phyloP scores from a whole-genome alignment of 2,113 vertebrate species.

The Antennarius striatus region DNA sequence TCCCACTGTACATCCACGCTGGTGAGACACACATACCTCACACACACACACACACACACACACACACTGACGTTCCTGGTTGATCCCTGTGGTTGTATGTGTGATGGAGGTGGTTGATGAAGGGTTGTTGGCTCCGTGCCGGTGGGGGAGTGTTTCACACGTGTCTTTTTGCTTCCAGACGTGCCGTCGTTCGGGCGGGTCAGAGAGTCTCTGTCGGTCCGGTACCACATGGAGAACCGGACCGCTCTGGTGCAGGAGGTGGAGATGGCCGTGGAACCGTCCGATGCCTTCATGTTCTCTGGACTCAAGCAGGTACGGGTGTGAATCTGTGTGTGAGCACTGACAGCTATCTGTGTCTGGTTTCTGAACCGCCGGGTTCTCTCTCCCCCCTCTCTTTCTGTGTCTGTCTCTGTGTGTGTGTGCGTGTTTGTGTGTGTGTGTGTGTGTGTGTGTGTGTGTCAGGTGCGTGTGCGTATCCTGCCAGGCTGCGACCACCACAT shows the following conservation, averaged over 20 bases:
- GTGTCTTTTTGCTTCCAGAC: constrained; percentile 74
- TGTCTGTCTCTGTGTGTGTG: too few relatives aligned
- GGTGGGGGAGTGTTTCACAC: too few relatives aligned
- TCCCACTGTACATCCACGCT: constrained; percentile 93
- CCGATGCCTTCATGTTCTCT: constrained; percentile 99
- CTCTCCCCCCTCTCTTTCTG: too few relatives aligned
- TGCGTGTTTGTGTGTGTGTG: background rate
- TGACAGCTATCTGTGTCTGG: background rate
- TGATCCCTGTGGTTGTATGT: too few relatives aligned
- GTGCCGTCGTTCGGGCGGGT: constrained; percentile 93
- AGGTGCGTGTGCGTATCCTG: constrained; percentile 94
- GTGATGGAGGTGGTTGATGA: too few relatives aligned
- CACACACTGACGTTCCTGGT: background rate
- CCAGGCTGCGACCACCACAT: constrained; percentile 91
- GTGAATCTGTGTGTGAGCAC: too few relatives aligned
- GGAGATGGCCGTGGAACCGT: constrained; percentile 94
- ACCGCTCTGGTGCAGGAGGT: constrained; percentile 93
- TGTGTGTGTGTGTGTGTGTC: constrained; percentile 2
- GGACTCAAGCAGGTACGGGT: constrained; percentile 93
- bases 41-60: background rate
- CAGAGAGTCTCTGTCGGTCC: constrained; percentile 91
- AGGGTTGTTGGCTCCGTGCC: too few relatives aligned
- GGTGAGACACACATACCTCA: constrained; percentile 75
- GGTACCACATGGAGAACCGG: constrained; percentile 92
- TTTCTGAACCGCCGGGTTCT: too few relatives aligned